Evolutionary conservation across 2,113 vertebrate species (phyloP).

Genomic region (Tragelaphus strepsiceros): DNA sequence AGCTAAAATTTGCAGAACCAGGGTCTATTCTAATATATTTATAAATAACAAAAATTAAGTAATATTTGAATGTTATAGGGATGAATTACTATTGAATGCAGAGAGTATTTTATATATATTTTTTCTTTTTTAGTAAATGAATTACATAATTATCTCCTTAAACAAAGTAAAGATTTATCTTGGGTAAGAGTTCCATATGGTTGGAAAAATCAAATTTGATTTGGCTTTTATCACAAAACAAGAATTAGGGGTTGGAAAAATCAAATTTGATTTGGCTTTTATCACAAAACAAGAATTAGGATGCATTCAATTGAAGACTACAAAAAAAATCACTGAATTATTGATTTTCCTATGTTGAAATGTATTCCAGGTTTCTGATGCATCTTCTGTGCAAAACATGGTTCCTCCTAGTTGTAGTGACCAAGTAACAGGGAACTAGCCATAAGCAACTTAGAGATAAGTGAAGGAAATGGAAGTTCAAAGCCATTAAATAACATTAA

Average conservation of each 20-base stretch:
- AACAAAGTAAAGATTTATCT: neutral
- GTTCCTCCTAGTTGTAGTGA: neutral
- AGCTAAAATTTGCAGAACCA: neutral
- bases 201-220: neutral
- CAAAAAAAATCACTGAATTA: neutral
- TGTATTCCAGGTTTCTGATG: neutral
- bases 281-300: neutral
- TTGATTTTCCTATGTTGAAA: neutral
- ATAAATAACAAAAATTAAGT: neutral
- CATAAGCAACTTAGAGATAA: neutral
- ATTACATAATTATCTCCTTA: neutral
- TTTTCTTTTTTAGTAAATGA: neutral
- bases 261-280: too few relatives aligned
- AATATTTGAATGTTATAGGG: neutral
- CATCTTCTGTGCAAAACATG: neutral
- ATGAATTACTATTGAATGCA: neutral
- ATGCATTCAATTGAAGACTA: neutral
- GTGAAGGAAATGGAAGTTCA: neutral
- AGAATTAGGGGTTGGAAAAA: too few relatives aligned
- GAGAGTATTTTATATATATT: neutral
- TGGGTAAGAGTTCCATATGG: neutral
- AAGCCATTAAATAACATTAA: neutral
- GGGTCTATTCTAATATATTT: neutral
- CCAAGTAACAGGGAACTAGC: neutral
- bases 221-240: neutral